These are phyloP conservation scores for Lethocerus indicus DNA, from an alignment of 1,140 invertebrate genomes.

Conservation along the genomic window DNA sequence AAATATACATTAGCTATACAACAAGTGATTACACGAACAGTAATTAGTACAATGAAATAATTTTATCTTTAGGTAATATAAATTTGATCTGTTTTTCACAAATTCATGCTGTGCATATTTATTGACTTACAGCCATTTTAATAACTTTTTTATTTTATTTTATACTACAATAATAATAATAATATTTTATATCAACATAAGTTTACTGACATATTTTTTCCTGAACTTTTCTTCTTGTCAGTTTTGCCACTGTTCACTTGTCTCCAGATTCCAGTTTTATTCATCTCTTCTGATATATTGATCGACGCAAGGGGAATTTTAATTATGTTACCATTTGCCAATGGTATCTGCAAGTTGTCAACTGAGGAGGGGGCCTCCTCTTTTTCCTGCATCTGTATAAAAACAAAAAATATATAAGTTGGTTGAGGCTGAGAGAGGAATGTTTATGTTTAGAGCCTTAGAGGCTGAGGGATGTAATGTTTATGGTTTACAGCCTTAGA, in stretches of 20 bases:
- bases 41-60: background rate
- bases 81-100: background rate
- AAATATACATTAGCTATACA: background rate
- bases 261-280: slow-evolving; percentile 86
- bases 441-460: no score
- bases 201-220: slow-evolving; percentile 22
- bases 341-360: slow-evolving; percentile 65
- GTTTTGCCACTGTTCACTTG: slow-evolving; percentile 53
- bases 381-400: slow-evolving; percentile 16
- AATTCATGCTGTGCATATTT: background rate
- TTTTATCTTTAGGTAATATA: background rate
- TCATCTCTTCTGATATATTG: slow-evolving; percentile 86
- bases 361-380: slow-evolving; percentile 15
- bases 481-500: no score
- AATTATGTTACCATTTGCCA: slow-evolving; percentile 83
- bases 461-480: background rate
- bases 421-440: background rate
- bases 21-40: background rate
- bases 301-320: slow-evolving; percentile 75
- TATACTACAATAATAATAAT: background rate
- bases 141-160: background rate
- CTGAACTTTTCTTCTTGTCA: slow-evolving; percentile 25
- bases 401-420: background rate
- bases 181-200: background rate
- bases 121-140: background rate